These are phyloP conservation scores for Coenonympha glycerion DNA, from an alignment of 2,888 invertebrate genomes.

Conservation along the genomic window DNA sequence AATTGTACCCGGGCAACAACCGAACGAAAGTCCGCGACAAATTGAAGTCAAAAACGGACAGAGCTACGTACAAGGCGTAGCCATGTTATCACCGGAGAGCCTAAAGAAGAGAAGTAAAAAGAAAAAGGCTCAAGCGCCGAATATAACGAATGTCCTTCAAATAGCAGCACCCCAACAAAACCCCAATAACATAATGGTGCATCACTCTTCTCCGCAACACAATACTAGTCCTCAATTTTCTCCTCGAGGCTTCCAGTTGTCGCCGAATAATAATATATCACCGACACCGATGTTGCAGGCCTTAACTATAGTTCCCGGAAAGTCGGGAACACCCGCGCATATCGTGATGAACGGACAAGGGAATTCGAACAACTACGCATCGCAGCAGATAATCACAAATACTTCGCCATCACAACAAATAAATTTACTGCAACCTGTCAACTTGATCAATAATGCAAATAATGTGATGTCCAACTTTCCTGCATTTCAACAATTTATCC, in stretches of 20 bases:
- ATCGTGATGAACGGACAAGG: slow-evolving; percentile 86
- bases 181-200: slow-evolving; percentile 77
- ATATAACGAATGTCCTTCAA: slow-evolving; percentile 82
- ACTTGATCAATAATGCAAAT: slow-evolving; percentile 82
- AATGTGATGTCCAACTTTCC: slow-evolving; percentile 85
- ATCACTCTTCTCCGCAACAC: slow-evolving; percentile 67
- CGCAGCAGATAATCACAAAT: slow-evolving; percentile 81
- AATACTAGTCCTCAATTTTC: slow-evolving; percentile 77
- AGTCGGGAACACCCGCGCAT: slow-evolving; percentile 82
- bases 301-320: slow-evolving; percentile 84
- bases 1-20: slow-evolving; percentile 74
- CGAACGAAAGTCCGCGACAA: slow-evolving; percentile 68
- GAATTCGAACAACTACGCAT: slow-evolving; percentile 76
- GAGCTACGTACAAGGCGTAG: slow-evolving; percentile 57
- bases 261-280: slow-evolving; percentile 79
- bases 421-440: slow-evolving; percentile 87
- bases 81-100: slow-evolving; percentile 81
- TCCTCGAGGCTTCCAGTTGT: slow-evolving; percentile 85
- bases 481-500: slow-evolving; percentile 87
- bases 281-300: slow-evolving; percentile 84
- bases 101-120: slow-evolving; percentile 81
- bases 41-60: slow-evolving; percentile 73
- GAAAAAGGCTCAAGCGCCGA: slow-evolving; percentile 81
- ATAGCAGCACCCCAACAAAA: slow-evolving; percentile 81
- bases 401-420: slow-evolving; percentile 78